Evolutionary conservation across 2,888 invertebrate species (phyloP).

Genomic region (Miltochrista miniata): DNA sequence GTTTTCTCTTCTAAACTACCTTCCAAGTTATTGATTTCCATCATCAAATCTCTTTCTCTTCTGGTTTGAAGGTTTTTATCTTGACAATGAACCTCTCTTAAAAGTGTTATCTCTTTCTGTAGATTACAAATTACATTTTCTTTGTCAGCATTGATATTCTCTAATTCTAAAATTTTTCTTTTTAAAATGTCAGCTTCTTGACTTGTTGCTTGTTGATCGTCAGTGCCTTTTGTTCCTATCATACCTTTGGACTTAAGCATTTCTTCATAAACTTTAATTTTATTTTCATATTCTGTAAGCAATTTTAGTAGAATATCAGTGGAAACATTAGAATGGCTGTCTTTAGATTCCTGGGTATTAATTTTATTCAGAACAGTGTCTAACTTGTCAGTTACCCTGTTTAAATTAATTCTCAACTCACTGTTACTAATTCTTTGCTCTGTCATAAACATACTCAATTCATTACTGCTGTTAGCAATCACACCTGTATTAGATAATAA

Average conservation of each 20-base stretch:
- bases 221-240: constrained; percentile 28
- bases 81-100: constrained; percentile 32
- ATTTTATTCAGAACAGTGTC: constrained; percentile 60
- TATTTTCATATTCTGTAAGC: constrained; percentile 69
- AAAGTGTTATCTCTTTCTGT: constrained; percentile 42
- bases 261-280: constrained; percentile 69
- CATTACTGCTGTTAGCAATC: constrained; percentile 36
- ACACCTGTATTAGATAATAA: constrained; percentile 46
- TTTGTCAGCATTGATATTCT: constrained; percentile 43
- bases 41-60: constrained; percentile 30
- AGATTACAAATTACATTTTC: constrained; percentile 30
- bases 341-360: constrained; percentile 40
- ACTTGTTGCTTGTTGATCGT: constrained; percentile 15
- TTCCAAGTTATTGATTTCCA: constrained; percentile 45
- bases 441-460: constrained; percentile 56
- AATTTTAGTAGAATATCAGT: constrained; percentile 62
- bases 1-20: constrained; percentile 33
- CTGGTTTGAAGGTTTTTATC: constrained; percentile 16
- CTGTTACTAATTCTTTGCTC: constrained; percentile 72
- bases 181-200: constrained; percentile 25
- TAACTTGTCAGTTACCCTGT: constrained; percentile 65
- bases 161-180: constrained; percentile 39
- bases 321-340: constrained; percentile 40
- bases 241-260: constrained; percentile 45
- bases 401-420: constrained; percentile 71